Base-by-base conservation (phyloP, 2,888 invertebrate genomes). In the Cryptophagus acutangulus region DNA sequence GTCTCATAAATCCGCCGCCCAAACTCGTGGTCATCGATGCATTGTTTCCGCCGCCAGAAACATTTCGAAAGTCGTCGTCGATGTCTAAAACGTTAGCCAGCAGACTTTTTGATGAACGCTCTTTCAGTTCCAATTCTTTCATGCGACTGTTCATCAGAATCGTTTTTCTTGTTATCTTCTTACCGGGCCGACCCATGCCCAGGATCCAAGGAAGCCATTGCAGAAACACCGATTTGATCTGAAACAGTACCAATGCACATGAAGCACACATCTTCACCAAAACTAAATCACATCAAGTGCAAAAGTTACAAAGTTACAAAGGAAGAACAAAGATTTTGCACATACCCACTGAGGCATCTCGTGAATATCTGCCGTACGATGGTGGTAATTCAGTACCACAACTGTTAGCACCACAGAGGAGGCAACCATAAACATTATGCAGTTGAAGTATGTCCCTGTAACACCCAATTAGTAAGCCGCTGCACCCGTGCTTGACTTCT, bases 391-490 rank as follows among this genome's bases (percentile, higher is more conserved):
- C 55, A 96, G 81, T 58, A 96, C 94, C 59, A 95, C 86, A 57
- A 96, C 94, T 38, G 96, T 96, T 63, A 94, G 81, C 60, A 95
- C 92, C 71, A 96, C 95, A 51, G 95, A 95, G 50, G 94, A 91
- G 45, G 95, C 94, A 74, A 95, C 95, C 94, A 96, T 95, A 75
- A 96, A 91, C 96, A 96, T 96, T 75, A 95, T 95, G 79, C 94
- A 94, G 77, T 95, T 95, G 84, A 96, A 96, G 78, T 96, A 96
- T 60, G 95, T 92, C n/a, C n/a, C n/a, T n/a, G n/a, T n/a, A n/a
- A n/a, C n/a, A 57, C 54, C 58, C 56, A 36, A 17, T 35, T 38
- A 41, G 48, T 61, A 40, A 59, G 38, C 33, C 34, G 38, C 41
- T 16, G 40, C 26, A 26, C 37, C 24, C 24, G 6, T 20, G n/a